Conservation (phyloP, 2,888 invertebrate species). For the Rotaria sp. region DNA sequence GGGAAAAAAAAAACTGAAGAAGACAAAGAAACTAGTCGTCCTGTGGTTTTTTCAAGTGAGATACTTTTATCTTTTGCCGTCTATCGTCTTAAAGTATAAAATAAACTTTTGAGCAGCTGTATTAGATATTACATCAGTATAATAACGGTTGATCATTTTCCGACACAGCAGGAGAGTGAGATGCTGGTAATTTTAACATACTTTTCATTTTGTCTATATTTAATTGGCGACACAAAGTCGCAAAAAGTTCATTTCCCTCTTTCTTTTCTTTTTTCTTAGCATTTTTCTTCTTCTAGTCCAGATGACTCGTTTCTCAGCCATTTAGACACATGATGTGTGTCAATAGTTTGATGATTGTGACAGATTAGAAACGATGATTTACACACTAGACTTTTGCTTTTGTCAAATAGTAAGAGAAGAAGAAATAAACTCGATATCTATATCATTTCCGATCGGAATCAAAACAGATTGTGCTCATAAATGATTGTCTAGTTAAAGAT, state of each 20-base stretch:
- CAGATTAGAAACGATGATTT: constrained; percentile 1
- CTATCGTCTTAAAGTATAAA: background rate
- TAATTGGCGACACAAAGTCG: background rate
- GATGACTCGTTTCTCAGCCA: constrained; percentile 10
- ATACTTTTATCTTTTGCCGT: constrained; percentile 19
- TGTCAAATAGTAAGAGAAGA: background rate
- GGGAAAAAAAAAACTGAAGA: background rate
- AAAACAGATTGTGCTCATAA: constrained; percentile 10
- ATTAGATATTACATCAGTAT: constrained; percentile 7
- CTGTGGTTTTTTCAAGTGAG: constrained; percentile 24
- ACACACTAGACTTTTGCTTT: constrained; percentile 1
- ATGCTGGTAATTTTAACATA: constrained; percentile 22
- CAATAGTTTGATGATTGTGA: constrained; percentile 8
- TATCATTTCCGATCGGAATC: constrained; percentile 21
- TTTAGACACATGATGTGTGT: constrained; percentile 11
- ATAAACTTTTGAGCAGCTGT: constrained; percentile 3
- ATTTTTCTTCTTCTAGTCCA: background rate
- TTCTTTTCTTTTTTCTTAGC: background rate
- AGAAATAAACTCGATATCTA: constrained; percentile 17
- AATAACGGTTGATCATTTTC: constrained; percentile 22
- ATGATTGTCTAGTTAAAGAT: constrained; percentile 1
- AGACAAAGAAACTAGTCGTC: constrained; percentile 10
- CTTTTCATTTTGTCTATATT: background rate
- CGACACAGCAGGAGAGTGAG: constrained; percentile 19
- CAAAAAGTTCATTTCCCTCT: background rate